Base-by-base conservation (phyloP, 2,797 vertebrate species). In the Taeniopygia guttata region DNA sequence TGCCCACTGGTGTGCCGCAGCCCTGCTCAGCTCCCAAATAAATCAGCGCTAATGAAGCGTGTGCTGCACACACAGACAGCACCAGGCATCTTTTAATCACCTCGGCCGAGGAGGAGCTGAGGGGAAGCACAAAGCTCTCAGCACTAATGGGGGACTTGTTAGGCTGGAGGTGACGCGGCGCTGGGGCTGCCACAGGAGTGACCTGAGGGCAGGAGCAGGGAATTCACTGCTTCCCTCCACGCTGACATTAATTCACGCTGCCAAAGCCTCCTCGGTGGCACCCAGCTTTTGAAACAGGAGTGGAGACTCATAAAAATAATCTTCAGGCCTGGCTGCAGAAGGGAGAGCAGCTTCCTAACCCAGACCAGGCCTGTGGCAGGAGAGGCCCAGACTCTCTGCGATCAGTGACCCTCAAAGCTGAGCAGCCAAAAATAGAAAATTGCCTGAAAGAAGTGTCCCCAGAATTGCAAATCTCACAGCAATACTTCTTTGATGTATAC, bases 1-100 rank as follows among this genome's bases (percentile, higher is more conserved):
- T 89, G 92, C 93, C 81, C 89, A 51, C 54, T 10, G 54, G 78
- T 19, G 88, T 70, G 85, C 96, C 92, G 66, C 80, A 95, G 9
- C 80, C 90, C 90, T 36, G 80, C 90, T 95, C 76, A 95, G 92
- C 83, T 94, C 91, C 80, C 72, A 78, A 89, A 97, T 97, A 96
- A 97, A 98, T 98, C 97, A 97, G 94, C 21, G 96, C 87, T 97
- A 97, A 97, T 93, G 95, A 95, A 97, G 97, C 95, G 70, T 94
- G 89, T 94, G 89, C 66, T 63, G 92, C 93, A 78, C 86, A 85
- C 13, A 52, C 87, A 95, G 94, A 94, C 90, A 94, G 94, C 92
- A 95, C 95, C 96, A 94, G 96, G 94, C 95, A 83, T 54, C 93
- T 90, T 94, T 80, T 93, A 95, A 97, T 96, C 95, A 89, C 93